Evolutionary conservation across 2,797 vertebrate species (phyloP), one percentile per base, ranked within the genome.

Genomic region (Muscicapa comitata): DNA sequence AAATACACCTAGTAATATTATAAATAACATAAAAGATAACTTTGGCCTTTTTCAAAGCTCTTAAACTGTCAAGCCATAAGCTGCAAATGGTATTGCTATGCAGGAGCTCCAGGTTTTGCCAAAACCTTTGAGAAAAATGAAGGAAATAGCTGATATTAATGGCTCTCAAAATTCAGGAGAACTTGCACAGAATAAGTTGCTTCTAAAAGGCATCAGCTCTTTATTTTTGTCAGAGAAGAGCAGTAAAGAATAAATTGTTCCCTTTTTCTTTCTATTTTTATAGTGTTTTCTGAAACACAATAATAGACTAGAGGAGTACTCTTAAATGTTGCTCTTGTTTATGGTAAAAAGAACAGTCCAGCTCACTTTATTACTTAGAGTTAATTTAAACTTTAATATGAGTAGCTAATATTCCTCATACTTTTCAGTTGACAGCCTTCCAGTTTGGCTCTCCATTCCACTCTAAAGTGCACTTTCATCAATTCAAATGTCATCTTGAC

Each of bases 1-100:
- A 93, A 94, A 91, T 86, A 91, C 24, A 78, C 17, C 6, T 67
- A 68, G 78, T 84, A 90, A 82, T 92, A 73, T 85, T 93, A 73
- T 42, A 90, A 88, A 93, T 95, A 85, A 63, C 26, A 42, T 42
- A 57, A 86, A 84, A 71, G 17, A 76, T 63, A 92, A 79, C 67
- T 72, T 57, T 40, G 77, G 37, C 53, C n/a, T 88, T 92, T 93
- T 94, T 59, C 48, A 37, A 71, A 82, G 33, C 77, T 86, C 26
- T 79, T 85, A 87, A 87, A 42, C 55, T 87, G 77, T 76, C 63
- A 81, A 92, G 11, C 19, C 29, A 28, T 79, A 82, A 94, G 21
- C 45, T 86, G 48, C 19, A 54, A 63, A 37, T 67, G 40, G 29
- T 70, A 50, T 74, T 75, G 55, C 55, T 78, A 9, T 45, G 78